phyloP scores from a whole-genome alignment of 1,140 invertebrate species.

The Pogonus chalceus region DNA sequence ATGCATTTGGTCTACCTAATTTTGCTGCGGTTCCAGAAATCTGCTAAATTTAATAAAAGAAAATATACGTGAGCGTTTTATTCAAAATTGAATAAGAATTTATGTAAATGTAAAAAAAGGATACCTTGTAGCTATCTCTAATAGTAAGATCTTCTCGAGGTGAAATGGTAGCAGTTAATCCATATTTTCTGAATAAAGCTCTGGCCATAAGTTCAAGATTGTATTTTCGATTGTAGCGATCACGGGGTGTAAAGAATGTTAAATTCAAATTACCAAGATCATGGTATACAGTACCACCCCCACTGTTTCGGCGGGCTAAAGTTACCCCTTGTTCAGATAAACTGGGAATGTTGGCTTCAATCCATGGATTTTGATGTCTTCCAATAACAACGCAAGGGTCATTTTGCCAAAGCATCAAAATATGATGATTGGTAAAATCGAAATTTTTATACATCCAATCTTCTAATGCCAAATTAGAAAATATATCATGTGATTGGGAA shows the following conservation, averaged over 20 bases:
- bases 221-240: constrained; percentile 68
- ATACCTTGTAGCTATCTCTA: constrained; percentile 71
- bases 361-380: constrained; percentile 93
- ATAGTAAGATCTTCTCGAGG: constrained; percentile 75
- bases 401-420: constrained; percentile 86
- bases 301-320: constrained; percentile 81
- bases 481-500: constrained; percentile 82
- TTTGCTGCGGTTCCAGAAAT: constrained; percentile 89
- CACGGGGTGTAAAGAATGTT: constrained; percentile 74
- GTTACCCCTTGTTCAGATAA: constrained; percentile 51
- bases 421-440: constrained; percentile 68
- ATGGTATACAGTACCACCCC: constrained; percentile 95
- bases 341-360: constrained; percentile 69
- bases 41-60: constrained; percentile 34
- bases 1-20: constrained; percentile 70
- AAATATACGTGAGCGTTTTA: not conserved
- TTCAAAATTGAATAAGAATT: constrained; percentile 10
- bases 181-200: constrained; percentile 68
- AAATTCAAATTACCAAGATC: constrained; percentile 89
- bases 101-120: constrained; percentile 18
- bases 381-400: constrained; percentile 91
- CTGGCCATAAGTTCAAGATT: constrained; percentile 78
- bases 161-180: constrained; percentile 61
- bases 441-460: constrained; percentile 87
- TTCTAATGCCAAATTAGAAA: constrained; percentile 84